These are phyloP conservation scores for Bothrops jararaca DNA, from an alignment of 2,113 vertebrate genomes.

Conservation along the genomic window DNA sequence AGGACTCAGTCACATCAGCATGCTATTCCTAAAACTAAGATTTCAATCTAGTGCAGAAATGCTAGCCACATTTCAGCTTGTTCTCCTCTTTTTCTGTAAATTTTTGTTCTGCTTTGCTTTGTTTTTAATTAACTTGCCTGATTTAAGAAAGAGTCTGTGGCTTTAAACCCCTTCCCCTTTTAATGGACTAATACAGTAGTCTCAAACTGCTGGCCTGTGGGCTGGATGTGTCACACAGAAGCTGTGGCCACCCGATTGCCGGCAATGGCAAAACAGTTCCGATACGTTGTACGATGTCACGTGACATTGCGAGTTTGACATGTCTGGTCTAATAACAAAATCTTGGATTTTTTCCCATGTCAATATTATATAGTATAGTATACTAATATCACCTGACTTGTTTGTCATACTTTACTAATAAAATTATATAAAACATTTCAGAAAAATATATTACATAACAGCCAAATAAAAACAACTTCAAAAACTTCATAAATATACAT, in stretches of 20 bases:
- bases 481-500: not conserved
- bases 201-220: too few species aligned
- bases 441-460: not conserved
- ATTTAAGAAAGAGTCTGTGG: not conserved
- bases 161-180: not conserved
- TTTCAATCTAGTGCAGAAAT: not conserved
- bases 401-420: not conserved
- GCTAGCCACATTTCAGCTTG: not conserved
- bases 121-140: not conserved
- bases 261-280: too few species aligned
- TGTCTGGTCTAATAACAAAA: not conserved
- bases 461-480: not conserved
- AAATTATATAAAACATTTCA: not conserved
- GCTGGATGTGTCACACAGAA: too few species aligned
- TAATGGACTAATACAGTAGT: not conserved
- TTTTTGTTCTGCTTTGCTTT: not conserved
- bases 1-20: not conserved
- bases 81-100: not conserved
- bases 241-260: too few species aligned
- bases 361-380: not conserved
- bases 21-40: not conserved
- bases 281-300: rapidly evolving
- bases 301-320: too few species aligned
- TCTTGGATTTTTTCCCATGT: not conserved
- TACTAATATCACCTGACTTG: not conserved